Evolutionary conservation across 2,888 invertebrate genomes (phyloP).

Genomic region (Omphaloscelis lunosa): DNA sequence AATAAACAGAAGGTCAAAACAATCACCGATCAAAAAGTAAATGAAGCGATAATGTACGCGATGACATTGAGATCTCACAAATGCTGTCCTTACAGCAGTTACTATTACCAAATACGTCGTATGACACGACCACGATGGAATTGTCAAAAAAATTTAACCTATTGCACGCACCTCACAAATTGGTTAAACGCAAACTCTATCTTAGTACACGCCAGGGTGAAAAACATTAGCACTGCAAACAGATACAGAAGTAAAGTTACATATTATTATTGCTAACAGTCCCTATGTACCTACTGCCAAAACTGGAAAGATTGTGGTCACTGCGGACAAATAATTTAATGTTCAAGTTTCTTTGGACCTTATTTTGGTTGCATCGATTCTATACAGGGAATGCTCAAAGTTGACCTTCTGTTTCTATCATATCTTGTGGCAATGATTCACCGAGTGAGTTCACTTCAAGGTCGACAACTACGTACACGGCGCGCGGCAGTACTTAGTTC

Average conservation of each 20-base stretch:
- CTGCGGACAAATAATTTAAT: no score
- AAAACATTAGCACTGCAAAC: slow-evolving; percentile 11
- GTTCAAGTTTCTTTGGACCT: background rate
- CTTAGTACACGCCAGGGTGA: background rate
- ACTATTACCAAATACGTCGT: background rate
- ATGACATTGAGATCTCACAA: background rate
- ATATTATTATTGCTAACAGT: background rate
- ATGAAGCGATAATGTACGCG: background rate
- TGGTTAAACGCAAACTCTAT: background rate
- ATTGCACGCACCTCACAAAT: background rate
- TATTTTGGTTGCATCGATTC: background rate
- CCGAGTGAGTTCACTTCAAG: slow-evolving; percentile 62
- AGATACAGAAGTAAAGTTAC: background rate
- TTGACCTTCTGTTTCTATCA: slow-evolving; percentile 31
- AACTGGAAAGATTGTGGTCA: background rate
- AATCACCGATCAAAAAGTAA: slow-evolving; percentile 9
- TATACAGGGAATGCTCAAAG: background rate
- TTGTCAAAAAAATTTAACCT: background rate
- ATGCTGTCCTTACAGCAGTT: background rate
- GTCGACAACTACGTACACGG: slow-evolving; percentile 61
- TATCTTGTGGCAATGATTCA: slow-evolving; percentile 43
- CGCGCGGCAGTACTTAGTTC: slow-evolving; percentile 38
- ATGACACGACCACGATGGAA: background rate
- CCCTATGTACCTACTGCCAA: background rate
- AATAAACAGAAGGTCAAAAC: slow-evolving; percentile 42